Evolutionary conservation across 2,888 invertebrate species (phyloP), one percentile per base, ranked within the genome.

Genomic region (Ichneumon xanthorius): DNA sequence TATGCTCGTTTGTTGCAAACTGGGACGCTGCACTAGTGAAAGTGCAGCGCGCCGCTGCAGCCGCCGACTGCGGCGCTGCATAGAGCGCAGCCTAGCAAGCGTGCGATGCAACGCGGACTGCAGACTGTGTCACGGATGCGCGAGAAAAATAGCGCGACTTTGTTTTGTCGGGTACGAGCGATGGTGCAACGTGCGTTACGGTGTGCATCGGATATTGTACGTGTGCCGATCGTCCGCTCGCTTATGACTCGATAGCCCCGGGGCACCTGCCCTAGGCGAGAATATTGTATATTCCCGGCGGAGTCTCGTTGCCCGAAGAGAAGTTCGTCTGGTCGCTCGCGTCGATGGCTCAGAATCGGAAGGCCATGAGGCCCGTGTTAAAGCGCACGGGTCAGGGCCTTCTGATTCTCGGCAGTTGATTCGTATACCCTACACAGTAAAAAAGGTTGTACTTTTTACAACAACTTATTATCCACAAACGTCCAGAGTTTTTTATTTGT

Each of bases 121-220:
- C 63, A 80, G 76, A 84, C 76, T 80, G 76, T 84, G 84, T 80
- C 84, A 84, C 84, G 80, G 80, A 84, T 84, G 65, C 84, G 77
- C 65, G 83, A 83, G 84, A 80, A 84, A 84, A 84, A 84, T 84
- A 76, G 80, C 58, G n/a, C 80, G 67, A 76, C 80, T 84, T 84
- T 84, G 80, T 80, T 84, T 80, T 84, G 79, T 71, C 70, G 73
- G 68, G 68, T 72, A 55, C 45, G 63, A 77, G 53, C 40, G 26
- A 48, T n/a, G 58, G 22, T 53, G 48, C 37, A 5, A n/a, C 22
- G 40, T 30, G 40, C 50, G 14, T 55, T 19, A 22, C 14, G 33
- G 55, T 77, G 9, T 33, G 30, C 9, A 63, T 71, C 63, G 48
- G 19, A 19, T n/a, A 16, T 30, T 33, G 11, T 50, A 53, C 50